Evolutionary conservation across 2,113 vertebrate species (phyloP), one percentile per base, ranked within the genome.

Genomic region (Neotoma lepida): DNA sequence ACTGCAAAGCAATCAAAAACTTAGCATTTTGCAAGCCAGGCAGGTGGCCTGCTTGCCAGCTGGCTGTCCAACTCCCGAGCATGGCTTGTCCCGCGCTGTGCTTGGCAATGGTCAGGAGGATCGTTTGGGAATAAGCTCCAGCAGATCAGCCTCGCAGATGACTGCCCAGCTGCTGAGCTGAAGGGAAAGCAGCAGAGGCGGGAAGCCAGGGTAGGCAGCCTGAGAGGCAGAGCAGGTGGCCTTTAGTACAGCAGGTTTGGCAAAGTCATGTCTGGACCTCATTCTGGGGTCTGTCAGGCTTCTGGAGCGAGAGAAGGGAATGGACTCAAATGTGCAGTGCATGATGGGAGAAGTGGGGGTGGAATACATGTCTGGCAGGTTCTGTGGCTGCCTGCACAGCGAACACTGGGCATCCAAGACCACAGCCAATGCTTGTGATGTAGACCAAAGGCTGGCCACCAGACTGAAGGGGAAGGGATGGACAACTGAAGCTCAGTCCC

Each of bases 161-260:
- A 96, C 86, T 89, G 82, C 61, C 77, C 68, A 92, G 90, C 56
- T 90, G 93, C 77, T 1, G 0, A 86, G 91, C 84, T 91, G 84
- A 22, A 58, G 88, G 91, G 87, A 91, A 91, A 63, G 68, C 74
- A 58, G 71, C 44, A 84, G 93, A 77, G 73, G 87, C 17, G 0
- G 54, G 46, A n/a, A 44, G 80, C 80, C 76, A 13, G 95, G 41
- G 66, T 84, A 30, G 78, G 84, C 63, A 85, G 86, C 91, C 93
- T 3, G 26, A 41, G 56, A 96, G 89, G 93, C 91, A 84, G 91
- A 96, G 89, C 94, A 96, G 94, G 96, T 96, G 95, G 95, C 93
- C 68, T 73, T 73, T 80, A 93, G 78, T 85, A 41, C 44, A 93
- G 93, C 78, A 94, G 66, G 89, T 58, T 78, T 49, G 35, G 77